phyloP scores from a whole-genome alignment of 2,888 invertebrate genomes.

The Drosophila neonasuta region DNA sequence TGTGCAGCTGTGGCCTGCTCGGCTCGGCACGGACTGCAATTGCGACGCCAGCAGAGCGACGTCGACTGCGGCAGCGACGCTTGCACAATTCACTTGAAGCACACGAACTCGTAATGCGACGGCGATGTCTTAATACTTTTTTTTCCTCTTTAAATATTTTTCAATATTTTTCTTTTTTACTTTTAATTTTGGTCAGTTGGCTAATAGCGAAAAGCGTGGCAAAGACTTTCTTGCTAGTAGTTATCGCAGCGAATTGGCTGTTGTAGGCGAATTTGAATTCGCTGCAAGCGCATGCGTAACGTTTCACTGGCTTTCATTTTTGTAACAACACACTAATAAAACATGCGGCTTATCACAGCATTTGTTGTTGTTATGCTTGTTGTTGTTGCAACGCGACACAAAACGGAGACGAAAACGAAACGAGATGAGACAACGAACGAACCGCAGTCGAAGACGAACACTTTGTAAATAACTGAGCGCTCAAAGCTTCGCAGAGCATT shows the following conservation, averaged over 20 bases:
- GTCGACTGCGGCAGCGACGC: slow-evolving; percentile 21
- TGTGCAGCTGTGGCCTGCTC: slow-evolving; percentile 56
- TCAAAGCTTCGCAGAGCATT: slow-evolving; percentile 47
- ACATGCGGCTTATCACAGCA: slow-evolving; percentile 37
- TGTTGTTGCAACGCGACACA: slow-evolving; percentile 8
- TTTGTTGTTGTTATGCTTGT: slow-evolving; percentile 15
- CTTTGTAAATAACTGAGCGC: slow-evolving; percentile 58
- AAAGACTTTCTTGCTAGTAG: slow-evolving; percentile 59
- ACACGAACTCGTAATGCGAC: slow-evolving; percentile 44
- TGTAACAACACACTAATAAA: slow-evolving; percentile 37
- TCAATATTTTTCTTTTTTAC: slow-evolving; percentile 2
- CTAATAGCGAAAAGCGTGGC: slow-evolving; percentile 56
- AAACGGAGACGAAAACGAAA: neutral
- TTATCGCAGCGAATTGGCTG: slow-evolving; percentile 36
- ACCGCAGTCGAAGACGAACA: slow-evolving; percentile 49
- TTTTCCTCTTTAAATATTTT: slow-evolving; percentile 7
- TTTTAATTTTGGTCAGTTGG: slow-evolving; percentile 61
- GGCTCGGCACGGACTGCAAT: slow-evolving; percentile 41
- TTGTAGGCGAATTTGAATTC: slow-evolving; percentile 46
- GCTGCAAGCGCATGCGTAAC: slow-evolving; percentile 66
- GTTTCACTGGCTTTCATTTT: slow-evolving; percentile 71
- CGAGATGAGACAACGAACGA: slow-evolving; percentile 18
- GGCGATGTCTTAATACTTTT: slow-evolving; percentile 50
- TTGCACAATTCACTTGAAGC: slow-evolving; percentile 61
- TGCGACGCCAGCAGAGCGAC: slow-evolving; percentile 26